Conservation (phyloP, 2,797 vertebrate genomes). For the Gastrophryne carolinensis region DNA sequence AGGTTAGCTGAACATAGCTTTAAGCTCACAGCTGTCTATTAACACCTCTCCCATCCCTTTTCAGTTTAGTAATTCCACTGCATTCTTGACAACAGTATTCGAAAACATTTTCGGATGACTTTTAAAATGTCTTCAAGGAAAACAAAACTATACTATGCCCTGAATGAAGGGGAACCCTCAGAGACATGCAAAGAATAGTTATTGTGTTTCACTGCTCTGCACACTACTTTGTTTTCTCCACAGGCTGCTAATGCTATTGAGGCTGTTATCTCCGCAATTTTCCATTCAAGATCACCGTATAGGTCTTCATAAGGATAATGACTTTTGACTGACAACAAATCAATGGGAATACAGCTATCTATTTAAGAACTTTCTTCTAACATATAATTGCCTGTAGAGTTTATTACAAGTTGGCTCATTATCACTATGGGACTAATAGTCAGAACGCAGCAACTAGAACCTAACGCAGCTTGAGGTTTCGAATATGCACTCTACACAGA, state of each 20-base stretch:
- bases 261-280: neutral
- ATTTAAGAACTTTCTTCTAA: conserved; percentile 13
- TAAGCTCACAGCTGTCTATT: too few relatives aligned
- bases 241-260: neutral
- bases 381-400: conserved; percentile 21
- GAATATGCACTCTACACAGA: neutral
- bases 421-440: conserved; percentile 23
- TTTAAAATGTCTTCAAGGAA: too few relatives aligned
- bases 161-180: too few relatives aligned
- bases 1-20: too few relatives aligned
- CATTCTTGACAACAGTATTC: too few relatives aligned
- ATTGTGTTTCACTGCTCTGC: neutral
- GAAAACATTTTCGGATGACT: too few relatives aligned
- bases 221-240: neutral
- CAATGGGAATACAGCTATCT: neutral
- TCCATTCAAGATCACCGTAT: neutral
- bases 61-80: too few relatives aligned
- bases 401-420: conserved; percentile 14
- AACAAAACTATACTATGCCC: too few relatives aligned
- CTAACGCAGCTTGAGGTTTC: neutral
- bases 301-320: neutral
- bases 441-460: neutral
- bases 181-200: too few relatives aligned
- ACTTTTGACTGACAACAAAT: conserved; percentile 6
- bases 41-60: too few relatives aligned